Base-by-base conservation (phyloP, 2,888 invertebrate species). In the Perizoma affinitatum region DNA sequence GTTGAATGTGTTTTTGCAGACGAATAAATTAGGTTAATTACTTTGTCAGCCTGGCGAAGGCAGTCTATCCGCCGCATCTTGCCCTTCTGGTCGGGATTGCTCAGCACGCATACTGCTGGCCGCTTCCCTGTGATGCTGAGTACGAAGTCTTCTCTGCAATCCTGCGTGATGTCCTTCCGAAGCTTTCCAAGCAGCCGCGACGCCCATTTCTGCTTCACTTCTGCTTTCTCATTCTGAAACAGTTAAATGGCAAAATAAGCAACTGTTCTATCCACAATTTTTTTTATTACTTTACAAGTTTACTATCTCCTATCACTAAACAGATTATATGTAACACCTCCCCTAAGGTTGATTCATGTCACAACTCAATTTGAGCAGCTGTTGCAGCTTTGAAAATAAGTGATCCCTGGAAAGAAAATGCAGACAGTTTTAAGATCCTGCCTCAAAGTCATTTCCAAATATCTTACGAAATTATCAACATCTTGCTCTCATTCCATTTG, bases 171-270 rank as follows among this genome's bases (percentile, higher is more conserved):
- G 93, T 99, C 99, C 92, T 99, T 99, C 75, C 99, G 95, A 66
- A 99, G 93, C 89, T 99, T 99, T 51, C 99, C 99, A 79, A 99
- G 92, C 70, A 99, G 94, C 69, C 99, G 95, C 57, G 98, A 98
- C 58, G 99, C 99, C 99, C 99, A 99, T 95, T 99, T 99, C 91
- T 99, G 99, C 94, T 99, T 99, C 72, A 99, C 98, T 94, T 99
- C 99, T 81, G 98, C 96, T 92, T 99, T 98, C 93, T 99, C 99
- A 93, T 98, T 98, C 99, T 99, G 94, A 54, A 94, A 95, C 69
- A 70, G 58, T 55, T 45, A 0, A 8, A 8, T 35, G 33, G 8
- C 8, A 40, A 36, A 36, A 22, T 56, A 43, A 49, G 54, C 34
- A 44, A 10, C 4, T 8, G 35, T 48, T 8, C 5, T 42, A 11